phyloP scores from a whole-genome alignment of 2,113 vertebrate species.

The Myodes glareolus region DNA sequence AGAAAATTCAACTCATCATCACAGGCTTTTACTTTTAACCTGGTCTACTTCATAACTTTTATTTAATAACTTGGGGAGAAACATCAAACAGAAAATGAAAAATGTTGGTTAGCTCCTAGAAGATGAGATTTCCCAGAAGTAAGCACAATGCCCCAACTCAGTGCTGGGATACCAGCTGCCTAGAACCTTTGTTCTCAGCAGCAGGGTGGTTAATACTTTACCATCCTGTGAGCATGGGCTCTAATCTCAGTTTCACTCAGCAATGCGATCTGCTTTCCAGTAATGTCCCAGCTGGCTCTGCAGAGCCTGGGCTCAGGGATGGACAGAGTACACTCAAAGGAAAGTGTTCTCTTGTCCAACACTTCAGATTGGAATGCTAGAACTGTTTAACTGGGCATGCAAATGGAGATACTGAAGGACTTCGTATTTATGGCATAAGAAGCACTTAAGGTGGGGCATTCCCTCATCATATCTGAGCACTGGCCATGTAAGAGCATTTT shows the following conservation, averaged over 20 bases:
- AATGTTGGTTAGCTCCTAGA: not conserved
- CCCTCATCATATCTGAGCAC: not conserved
- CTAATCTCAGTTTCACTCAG: slow-evolving; percentile 6
- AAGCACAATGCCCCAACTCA: not conserved
- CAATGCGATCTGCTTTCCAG: not conserved
- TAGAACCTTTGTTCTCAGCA: not conserved
- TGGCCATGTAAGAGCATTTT: not conserved
- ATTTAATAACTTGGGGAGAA: slow-evolving; percentile 28
- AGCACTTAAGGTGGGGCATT: not conserved
- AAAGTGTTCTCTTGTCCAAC: not conserved
- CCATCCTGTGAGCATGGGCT: not conserved
- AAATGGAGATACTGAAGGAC: not conserved
- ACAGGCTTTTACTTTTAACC: slow-evolving; percentile 27
- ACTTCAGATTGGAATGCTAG: not conserved
- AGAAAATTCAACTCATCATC: not conserved
- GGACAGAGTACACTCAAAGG: not conserved
- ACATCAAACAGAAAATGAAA: slow-evolving; percentile 7
- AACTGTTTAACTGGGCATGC: not conserved
- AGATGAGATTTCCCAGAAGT: slow-evolving; percentile 23
- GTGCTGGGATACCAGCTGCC: not conserved
- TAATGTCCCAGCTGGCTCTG: not conserved
- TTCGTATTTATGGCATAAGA: not conserved
- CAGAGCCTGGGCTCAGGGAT: not conserved
- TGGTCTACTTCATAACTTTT: slow-evolving; percentile 17
- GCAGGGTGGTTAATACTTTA: slow-evolving; percentile 6